Evolutionary conservation across 1,140 invertebrate genomes (phyloP).

Genomic region (Bombus huntii): DNA sequence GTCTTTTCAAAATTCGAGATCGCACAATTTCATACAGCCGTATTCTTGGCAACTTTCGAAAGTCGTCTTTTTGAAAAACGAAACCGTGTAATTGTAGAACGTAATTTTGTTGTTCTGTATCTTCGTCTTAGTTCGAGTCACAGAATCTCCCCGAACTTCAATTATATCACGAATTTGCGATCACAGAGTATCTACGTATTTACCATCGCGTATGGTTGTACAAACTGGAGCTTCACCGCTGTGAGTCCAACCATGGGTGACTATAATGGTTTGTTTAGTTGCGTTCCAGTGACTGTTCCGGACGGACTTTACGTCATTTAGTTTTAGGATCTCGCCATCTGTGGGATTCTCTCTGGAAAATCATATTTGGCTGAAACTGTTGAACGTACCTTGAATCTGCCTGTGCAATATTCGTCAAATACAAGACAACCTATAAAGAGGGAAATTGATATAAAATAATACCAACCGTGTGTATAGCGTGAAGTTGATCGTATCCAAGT

Average conservation of each 20-base stretch:
- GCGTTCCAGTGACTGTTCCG: constrained; percentile 21
- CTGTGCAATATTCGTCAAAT: too few relatives aligned
- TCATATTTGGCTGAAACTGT: fast-evolving
- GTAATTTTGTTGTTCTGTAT: too few relatives aligned
- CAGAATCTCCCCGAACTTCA: too few relatives aligned
- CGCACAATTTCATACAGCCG: too few relatives aligned
- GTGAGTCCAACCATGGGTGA: constrained; percentile 69
- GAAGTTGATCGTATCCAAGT: fast-evolving
- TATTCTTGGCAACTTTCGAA: too few relatives aligned
- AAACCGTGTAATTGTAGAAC: too few relatives aligned
- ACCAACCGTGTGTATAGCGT: constrained; percentile 47
- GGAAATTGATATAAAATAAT: neutral
- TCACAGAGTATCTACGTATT: neutral
- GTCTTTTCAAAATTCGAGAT: too few relatives aligned
- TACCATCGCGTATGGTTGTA: constrained; percentile 61
- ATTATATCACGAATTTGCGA: neutral
- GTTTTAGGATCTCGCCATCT: neutral
- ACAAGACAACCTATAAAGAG: fast-evolving
- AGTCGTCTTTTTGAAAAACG: too few relatives aligned
- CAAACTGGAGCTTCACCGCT: too few relatives aligned
- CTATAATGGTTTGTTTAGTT: constrained; percentile 48
- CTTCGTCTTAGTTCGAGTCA: too few relatives aligned
- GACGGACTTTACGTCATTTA: neutral
- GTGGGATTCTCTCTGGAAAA: constrained; percentile 29
- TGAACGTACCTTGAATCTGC: too few relatives aligned